Evolutionary conservation across 1,140 invertebrate genomes (phyloP), one percentile per base, ranked within the genome.

Genomic region (Saxidomus purpurata): DNA sequence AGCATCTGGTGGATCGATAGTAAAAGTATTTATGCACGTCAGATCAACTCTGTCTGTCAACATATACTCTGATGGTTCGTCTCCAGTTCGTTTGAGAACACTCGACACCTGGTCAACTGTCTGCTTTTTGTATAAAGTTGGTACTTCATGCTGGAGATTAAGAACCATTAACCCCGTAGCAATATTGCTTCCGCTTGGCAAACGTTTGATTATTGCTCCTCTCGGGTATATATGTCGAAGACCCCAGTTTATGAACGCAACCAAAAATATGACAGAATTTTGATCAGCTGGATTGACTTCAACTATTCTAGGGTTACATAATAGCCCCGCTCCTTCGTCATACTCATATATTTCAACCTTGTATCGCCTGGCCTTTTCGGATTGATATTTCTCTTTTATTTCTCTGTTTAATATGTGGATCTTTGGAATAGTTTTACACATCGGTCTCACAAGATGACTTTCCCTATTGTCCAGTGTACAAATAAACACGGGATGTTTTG

Each of bases 1-100:
- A 95, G 99, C 99, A 4, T 98, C 98, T 4, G 98, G 98, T 36
- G 99, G 99, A 97, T 99, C 99, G 0, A 99, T 99, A 0, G 98
- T 99, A 94, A 99, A 99, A 31, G 67, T 47, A 17, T 82, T 52
- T 13, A 61, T 15, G 17, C 63, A 47, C 6, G 92, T 91, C 0
- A 99, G 96, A 96, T 99, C 98, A n/a, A 97, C 97, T 74, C 98
- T 52, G 6, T 74, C 90, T 25, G 4, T 17, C 69, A 55, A 89
- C 28, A 69, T 11, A 98, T 0, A 98, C 6, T 43, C 52, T n/a
- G 34, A n/a, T 19, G 55, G 71, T 76, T 77, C 87, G 25, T 40
- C 36, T n/a, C 55, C 34, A 22, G 28, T 0, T 47, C 38, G 38
- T 59, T 43, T 38, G 28, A 83, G 49, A 4, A 84, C 47, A 34